A percentile compares a stretch with the other conserved stretches of the same genome.
phyloP scores from a whole-genome alignment of 2,888 invertebrate species.

The Hoplodrina blanda region DNA sequence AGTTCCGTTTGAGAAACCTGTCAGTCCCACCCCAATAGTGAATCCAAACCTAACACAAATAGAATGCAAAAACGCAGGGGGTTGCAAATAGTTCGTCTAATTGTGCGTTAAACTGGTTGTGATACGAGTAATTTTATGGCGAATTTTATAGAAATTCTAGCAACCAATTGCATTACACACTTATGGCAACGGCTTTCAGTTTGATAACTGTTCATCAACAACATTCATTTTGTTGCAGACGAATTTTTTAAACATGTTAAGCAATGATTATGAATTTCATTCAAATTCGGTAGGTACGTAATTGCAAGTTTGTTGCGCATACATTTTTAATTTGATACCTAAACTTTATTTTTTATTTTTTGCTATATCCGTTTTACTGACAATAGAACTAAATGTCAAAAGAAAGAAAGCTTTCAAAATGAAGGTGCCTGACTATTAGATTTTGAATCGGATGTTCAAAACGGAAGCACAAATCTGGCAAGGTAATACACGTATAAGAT shows the following conservation, averaged over 20 bases:
- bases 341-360: neutral
- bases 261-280: neutral
- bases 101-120: conserved; percentile 82
- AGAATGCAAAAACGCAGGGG: conserved; percentile 83
- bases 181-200: neutral
- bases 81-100: conserved; percentile 87
- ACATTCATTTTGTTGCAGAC: neutral
- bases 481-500: conserved; percentile 68
- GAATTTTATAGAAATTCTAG: conserved; percentile 44
- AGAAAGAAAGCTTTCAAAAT: conserved; percentile 41
- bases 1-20: conserved; percentile 88
- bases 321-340: neutral
- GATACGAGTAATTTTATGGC: conserved; percentile 69
- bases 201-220: neutral
- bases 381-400: conserved; percentile 19
- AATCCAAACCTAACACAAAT: conserved; percentile 74
- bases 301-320: neutral
- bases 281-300: neutral
- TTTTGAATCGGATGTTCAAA: conserved; percentile 71
- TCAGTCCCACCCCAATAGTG: conserved; percentile 75
- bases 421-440: conserved; percentile 49
- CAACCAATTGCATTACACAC: neutral
- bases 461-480: conserved; percentile 74
- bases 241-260: neutral
- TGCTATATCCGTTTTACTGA: conserved; percentile 31